Evolutionary conservation across 2,113 vertebrate species (phyloP).

Genomic region (Platycercus adscitus): DNA sequence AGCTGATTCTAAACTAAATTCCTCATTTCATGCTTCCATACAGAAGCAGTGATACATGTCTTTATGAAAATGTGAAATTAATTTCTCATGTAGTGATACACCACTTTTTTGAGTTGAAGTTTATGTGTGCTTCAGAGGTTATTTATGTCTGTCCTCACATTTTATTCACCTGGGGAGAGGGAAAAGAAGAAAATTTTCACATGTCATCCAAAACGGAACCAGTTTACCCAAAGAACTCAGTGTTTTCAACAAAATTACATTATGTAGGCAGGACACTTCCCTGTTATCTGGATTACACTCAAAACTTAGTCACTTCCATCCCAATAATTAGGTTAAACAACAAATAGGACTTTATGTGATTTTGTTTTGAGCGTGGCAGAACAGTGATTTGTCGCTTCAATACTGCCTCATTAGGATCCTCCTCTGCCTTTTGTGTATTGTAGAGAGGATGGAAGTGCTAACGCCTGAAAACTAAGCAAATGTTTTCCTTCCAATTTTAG

Average conservation of each 20-base stretch:
- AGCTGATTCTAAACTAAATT: not conserved
- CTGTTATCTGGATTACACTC: not conserved
- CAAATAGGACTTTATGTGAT: not conserved
- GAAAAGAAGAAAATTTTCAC: not conserved
- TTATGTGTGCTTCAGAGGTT: not conserved
- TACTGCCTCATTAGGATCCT: not conserved
- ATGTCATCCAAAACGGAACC: not conserved
- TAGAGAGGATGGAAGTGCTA: not conserved
- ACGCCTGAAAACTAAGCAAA: not conserved
- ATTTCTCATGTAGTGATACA: not conserved
- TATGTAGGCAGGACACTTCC: not conserved
- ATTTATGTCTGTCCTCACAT: not conserved
- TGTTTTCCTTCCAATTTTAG: not conserved
- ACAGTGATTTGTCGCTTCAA: not conserved
- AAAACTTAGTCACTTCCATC: not conserved
- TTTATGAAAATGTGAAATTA: not conserved
- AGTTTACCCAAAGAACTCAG: not conserved
- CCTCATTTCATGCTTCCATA: not conserved
- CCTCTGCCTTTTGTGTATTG: not conserved
- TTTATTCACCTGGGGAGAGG: not conserved
- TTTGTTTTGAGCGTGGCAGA: conserved; percentile 1
- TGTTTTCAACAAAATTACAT: not conserved
- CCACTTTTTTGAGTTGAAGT: not conserved
- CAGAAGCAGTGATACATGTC: not conserved
- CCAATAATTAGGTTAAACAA: not conserved